Base-by-base conservation (phyloP, 2,797 vertebrate species). In the Siniperca undulata region DNA sequence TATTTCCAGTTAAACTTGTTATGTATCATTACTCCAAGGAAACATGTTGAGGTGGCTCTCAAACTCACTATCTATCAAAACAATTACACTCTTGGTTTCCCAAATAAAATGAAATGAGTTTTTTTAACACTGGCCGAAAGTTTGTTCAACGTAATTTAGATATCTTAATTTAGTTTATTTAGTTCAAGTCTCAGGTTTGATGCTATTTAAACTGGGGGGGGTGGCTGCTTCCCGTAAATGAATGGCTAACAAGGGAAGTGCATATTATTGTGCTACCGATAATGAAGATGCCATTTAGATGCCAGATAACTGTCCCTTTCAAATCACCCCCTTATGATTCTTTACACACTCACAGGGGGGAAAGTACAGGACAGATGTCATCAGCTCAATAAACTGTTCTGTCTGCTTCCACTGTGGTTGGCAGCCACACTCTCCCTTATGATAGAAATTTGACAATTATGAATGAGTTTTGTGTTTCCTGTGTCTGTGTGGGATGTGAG, bases 401-500 rank as follows among this genome's bases (percentile, higher is more conserved):
- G 48, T 56, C n/a, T n/a, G 70, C 71, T 61, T 60, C 74, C 81
- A 36, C 69, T 60, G 14, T 53, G 68, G 56, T 22, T 65, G 42
- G 67, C 22, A 69, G 84, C 44, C 59, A 36, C 44, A 67, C 65
- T 66, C 55, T 80, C 72, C 76, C 46, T 59, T 30, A 17, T 59
- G 20, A 78, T 56, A n/a, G 17, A 74, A 75, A 84, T 79, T 52
- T 61, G 62, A 83, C 74, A 77, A 71, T 79, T 79, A 78, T 62
- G 80, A 85, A 82, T 84, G 74, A 67, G 66, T 77, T 78, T 72
- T 67, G 67, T 55, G 56, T 82, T 82, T 81, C 66, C 61, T 66
- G 72, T n/a, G 40, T 55, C 64, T 83, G 81, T 62, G 59, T 80
- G 83, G 82, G 85, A 80, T 42, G 77, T 30, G 68, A 81, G 84